Conservation (phyloP, 2,797 vertebrate genomes). For the Salarias fasciatus region DNA sequence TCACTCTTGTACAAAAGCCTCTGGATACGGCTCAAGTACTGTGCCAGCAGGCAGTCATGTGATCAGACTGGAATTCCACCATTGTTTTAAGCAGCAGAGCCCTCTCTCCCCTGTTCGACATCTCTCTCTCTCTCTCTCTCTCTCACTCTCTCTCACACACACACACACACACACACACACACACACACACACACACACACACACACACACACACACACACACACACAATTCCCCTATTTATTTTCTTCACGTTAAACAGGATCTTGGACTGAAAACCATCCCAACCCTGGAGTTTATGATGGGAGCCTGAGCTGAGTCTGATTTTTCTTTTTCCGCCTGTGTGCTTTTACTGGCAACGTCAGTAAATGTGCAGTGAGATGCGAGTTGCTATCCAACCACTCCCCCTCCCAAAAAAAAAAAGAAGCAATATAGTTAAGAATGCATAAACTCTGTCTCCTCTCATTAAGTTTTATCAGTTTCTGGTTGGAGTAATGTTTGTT, state of each 20-base stretch:
- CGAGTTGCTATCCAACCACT: not conserved
- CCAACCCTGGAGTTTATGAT: constrained; percentile 38
- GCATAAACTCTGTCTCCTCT: not conserved
- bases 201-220: constrained; percentile 24
- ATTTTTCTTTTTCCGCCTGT: constrained; percentile 15
- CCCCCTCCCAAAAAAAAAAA: too few relatives aligned
- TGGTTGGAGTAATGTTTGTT: constrained; percentile 9
- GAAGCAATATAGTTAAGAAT: constrained; percentile 1
- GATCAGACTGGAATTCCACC: constrained; percentile 78
- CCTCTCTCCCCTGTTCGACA: constrained; percentile 52
- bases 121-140: not conserved
- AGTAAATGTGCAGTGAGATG: constrained; percentile 12
- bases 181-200: constrained; percentile 15
- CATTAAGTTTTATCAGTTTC: not conserved
- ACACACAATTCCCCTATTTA: constrained; percentile 48
- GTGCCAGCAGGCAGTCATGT: constrained; percentile 76
- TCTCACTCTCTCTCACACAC: too few relatives aligned
- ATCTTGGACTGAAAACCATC: constrained; percentile 52
- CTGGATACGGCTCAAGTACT: constrained; percentile 63
- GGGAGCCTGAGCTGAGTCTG: constrained; percentile 16
- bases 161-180: too few relatives aligned
- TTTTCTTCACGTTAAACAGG: constrained; percentile 60
- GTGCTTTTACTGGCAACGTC: constrained; percentile 32
- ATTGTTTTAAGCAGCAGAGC: constrained; percentile 75
- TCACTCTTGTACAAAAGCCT: constrained; percentile 65